These are phyloP conservation scores for Carassius gibelio DNA, from an alignment of 2,113 vertebrate species.

Conservation along the genomic window DNA sequence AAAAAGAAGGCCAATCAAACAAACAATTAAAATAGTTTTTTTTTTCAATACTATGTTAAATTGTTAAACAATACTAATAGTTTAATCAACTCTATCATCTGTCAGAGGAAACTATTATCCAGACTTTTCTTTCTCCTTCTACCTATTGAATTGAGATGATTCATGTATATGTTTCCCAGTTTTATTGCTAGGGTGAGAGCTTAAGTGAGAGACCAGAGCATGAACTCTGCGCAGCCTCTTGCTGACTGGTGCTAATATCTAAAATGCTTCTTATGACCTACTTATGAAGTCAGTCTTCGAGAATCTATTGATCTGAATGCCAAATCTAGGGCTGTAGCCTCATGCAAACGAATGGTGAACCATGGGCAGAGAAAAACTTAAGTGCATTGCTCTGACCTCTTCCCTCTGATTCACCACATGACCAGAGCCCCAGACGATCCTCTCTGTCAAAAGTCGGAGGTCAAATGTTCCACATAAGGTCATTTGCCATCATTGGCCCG, in stretches of 20 bases:
- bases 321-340: constrained; percentile 59
- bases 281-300: constrained; percentile 72
- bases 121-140: constrained; percentile 13
- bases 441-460: constrained; percentile 76
- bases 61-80: too few relatives aligned
- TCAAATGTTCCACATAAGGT: constrained; percentile 80
- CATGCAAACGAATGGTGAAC: constrained; percentile 46
- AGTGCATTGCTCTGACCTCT: constrained; percentile 79
- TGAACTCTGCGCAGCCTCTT: constrained; percentile 70
- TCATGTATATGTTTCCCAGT: constrained; percentile 49
- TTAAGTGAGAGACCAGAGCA: constrained; percentile 53
- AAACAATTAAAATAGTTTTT: neutral
- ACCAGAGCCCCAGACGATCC: constrained; percentile 81
- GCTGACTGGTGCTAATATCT: constrained; percentile 69
- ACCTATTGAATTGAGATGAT: constrained; percentile 42
- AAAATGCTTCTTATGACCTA: constrained; percentile 73
- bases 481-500: constrained; percentile 73
- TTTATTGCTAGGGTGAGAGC: constrained; percentile 57
- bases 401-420: constrained; percentile 73
- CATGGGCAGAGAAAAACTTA: constrained; percentile 57
- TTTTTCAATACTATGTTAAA: too few relatives aligned
- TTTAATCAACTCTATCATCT: neutral
- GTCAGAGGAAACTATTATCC: constrained; percentile 16
- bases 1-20: neutral
- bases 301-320: constrained; percentile 71